A percentile compares a stretch with the other conserved stretches of the same genome.
Evolutionary conservation across 2,113 vertebrate species (phyloP).

Genomic region (Orthonyx spaldingii): DNA sequence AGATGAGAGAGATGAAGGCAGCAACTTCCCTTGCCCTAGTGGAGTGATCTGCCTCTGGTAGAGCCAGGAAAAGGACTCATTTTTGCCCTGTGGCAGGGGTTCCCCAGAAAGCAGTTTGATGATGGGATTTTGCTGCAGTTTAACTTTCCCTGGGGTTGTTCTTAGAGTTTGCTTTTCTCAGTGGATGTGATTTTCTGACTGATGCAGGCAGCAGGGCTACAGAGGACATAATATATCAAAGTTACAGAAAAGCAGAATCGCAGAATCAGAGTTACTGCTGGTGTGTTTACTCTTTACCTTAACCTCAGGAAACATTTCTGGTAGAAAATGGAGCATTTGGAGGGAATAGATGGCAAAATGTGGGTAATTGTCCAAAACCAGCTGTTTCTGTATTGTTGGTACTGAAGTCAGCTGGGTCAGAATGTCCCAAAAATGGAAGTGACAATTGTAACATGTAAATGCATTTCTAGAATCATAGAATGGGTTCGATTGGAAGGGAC

Average conservation of each 20-base stretch:
- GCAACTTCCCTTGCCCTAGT: not conserved
- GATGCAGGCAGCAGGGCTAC: not conserved
- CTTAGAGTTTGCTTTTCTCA: not conserved
- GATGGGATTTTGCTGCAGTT: not conserved
- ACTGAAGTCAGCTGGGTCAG: not conserved
- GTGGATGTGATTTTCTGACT: not conserved
- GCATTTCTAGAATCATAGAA: not conserved
- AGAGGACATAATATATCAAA: not conserved
- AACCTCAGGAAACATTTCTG: not conserved
- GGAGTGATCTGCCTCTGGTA: not conserved
- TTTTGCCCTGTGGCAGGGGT: not conserved
- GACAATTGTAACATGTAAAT: not conserved
- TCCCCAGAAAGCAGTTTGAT: not conserved
- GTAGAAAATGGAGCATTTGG: not conserved
- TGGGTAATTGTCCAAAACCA: not conserved
- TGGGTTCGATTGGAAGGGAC: not conserved
- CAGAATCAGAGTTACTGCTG: not conserved
- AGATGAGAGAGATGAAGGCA: not conserved
- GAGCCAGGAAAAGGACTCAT: not conserved
- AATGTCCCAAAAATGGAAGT: not conserved
- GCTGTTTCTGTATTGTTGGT: not conserved
- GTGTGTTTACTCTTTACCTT: not conserved
- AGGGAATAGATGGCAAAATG: not conserved
- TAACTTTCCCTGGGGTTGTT: not conserved
- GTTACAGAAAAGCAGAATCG: not conserved